These are phyloP conservation scores for Muscicapa striata DNA, from an alignment of 2,797 vertebrate species.

Conservation along the genomic window DNA sequence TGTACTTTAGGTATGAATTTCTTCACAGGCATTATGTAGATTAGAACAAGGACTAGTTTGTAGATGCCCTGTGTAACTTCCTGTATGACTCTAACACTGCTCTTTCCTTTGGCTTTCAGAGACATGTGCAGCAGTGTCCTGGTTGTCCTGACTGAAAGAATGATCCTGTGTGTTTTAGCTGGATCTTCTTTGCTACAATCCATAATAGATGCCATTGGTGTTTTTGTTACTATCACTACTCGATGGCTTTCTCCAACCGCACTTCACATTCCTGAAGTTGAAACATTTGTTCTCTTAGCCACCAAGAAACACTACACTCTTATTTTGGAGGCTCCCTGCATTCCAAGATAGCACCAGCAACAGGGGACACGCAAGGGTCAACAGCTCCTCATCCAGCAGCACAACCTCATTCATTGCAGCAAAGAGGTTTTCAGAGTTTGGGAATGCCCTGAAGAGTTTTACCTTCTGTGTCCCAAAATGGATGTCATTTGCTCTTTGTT, in stretches of 20 bases:
- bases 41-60: background rate
- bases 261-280: conserved; percentile 70
- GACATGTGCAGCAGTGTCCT: background rate
- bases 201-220: conserved; percentile 55
- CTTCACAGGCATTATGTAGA: background rate
- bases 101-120: background rate
- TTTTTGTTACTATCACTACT: conserved; percentile 51
- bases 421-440: conserved; percentile 30
- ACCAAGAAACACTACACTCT: conserved; percentile 58
- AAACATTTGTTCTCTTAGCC: conserved; percentile 66
- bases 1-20: background rate
- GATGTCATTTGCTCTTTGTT: conserved; percentile 5
- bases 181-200: conserved; percentile 47
- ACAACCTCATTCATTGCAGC: conserved; percentile 27
- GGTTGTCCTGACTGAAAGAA: conserved; percentile 31
- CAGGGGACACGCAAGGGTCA: conserved; percentile 55
- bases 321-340: conserved; percentile 61
- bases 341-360: conserved; percentile 62
- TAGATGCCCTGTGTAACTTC: background rate
- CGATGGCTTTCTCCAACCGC: conserved; percentile 35
- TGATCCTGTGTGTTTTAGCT: conserved; percentile 43
- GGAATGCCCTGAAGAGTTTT: conserved; percentile 30
- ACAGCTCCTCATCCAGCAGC: conserved; percentile 42
- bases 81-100: background rate
- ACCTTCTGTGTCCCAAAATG: background rate